A percentile compares a stretch with the other conserved stretches of the same genome.
phyloP scores from a whole-genome alignment of 2,113 vertebrate species.

The Accipiter cooperii region DNA sequence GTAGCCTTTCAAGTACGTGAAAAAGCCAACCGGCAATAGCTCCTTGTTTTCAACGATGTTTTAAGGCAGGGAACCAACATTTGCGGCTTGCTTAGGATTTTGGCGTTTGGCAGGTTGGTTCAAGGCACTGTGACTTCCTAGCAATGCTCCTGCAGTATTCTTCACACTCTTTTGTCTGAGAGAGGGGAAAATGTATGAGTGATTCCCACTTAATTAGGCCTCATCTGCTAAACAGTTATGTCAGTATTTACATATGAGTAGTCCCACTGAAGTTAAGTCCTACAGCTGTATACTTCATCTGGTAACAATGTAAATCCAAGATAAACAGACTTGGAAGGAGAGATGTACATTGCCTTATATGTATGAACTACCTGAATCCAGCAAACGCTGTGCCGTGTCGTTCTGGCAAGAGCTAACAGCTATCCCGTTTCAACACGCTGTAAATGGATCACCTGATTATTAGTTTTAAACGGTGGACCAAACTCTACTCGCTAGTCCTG shows the following conservation, averaged over 20 bases:
- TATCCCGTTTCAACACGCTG: not conserved
- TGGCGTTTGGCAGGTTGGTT: not conserved
- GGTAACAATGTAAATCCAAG: slow-evolving; percentile 60
- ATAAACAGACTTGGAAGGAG: slow-evolving; percentile 58
- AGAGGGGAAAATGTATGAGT: not conserved
- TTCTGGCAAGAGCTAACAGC: not conserved
- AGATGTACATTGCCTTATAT: slow-evolving; percentile 60
- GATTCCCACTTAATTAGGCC: slow-evolving; percentile 1
- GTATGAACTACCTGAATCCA: slow-evolving; percentile 42
- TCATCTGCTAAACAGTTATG: slow-evolving; percentile 60
- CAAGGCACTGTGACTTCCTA: not conserved
- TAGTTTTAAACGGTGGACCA: not conserved
- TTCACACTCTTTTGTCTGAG: not conserved
- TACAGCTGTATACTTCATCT: slow-evolving; percentile 51
- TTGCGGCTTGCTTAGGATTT: not conserved
- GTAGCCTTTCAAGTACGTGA: not conserved
- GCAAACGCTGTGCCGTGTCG: not conserved
- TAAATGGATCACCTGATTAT: not conserved
- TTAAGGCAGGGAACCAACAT: not conserved
- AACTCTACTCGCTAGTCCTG: not conserved
- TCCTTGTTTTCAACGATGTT: not conserved
- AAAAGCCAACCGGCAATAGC: not conserved
- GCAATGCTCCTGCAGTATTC: not conserved
- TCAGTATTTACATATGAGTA: slow-evolving; percentile 54
- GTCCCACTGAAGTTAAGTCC: slow-evolving; percentile 20